Evolutionary conservation across 2,888 invertebrate genomes (phyloP), one percentile per base, ranked within the genome.

Genomic region (Caenorhabditis japonica): DNA sequence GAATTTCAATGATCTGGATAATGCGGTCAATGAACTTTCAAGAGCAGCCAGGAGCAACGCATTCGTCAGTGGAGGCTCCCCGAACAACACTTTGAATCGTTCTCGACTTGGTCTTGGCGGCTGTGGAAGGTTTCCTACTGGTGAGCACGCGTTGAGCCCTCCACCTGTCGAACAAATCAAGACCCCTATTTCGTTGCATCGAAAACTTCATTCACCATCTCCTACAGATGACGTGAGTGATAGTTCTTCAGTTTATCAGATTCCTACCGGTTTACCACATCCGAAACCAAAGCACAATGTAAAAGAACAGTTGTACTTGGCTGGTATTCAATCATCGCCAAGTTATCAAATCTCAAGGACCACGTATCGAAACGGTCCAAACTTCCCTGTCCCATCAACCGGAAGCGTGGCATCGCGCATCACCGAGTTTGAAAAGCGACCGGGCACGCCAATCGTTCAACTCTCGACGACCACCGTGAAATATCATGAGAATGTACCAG

Each of bases 201-300:
- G 62, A 15, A 64, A 69, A 56, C 17, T 69, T 33, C 80, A 77
- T 55, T 80, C 79, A 12, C 80, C 80, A 4, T 76, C 77, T 43
- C 82, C 81, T 25, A 71, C 75, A 13, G 77, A 80, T 47, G 69
- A 75, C n/a, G 53, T 51, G 13, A 76, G 76, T 36, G 82, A 81
- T 10, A 69, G 75, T 21, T 79, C 79, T 3, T 80, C 81, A 13
- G 73, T 76, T 19, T 81, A 82, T 49, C 79, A 81, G 34, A 76
- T 81, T 27, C 82, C 82, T 4, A 75, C 77, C 10, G 81, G 81
- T 19, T 71, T 87, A 27, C 87, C 87, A 0, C 86, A 87, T 69
- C 87, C 87, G 5, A 79, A 80, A 58, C 87, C 87, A 7, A 84
- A 85, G 44, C 87, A 87, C 76, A 86, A 87, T 70, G 78, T 87